phyloP scores from a whole-genome alignment of 2,888 invertebrate species.

The Leucozona laternaria region DNA sequence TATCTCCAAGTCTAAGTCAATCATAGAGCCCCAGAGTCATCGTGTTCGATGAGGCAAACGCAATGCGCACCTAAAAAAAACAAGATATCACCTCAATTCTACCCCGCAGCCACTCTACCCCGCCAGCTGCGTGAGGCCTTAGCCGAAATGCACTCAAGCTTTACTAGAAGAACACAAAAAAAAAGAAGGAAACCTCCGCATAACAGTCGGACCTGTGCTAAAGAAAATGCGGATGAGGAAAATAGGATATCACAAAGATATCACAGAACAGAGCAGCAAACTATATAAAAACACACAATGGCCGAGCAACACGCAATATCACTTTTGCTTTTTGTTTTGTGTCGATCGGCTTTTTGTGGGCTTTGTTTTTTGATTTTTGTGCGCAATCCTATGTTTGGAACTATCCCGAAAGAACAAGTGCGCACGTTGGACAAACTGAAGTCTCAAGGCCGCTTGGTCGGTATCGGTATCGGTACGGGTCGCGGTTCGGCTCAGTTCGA shows the following conservation, averaged over 20 bases:
- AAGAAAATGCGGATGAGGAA: slow-evolving; percentile 56
- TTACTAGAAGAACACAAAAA: neutral
- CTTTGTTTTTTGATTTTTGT: slow-evolving; percentile 2
- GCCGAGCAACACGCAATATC: slow-evolving; percentile 73
- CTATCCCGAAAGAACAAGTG: slow-evolving; percentile 70
- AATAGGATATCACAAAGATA: slow-evolving; percentile 49
- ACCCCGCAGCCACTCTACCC: neutral
- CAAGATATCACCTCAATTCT: slow-evolving; percentile 17
- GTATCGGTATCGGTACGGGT: neutral
- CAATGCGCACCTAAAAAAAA: slow-evolving; percentile 42
- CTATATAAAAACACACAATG: slow-evolving; percentile 37
- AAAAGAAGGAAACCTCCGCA: slow-evolving; percentile 8
- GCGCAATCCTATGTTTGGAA: slow-evolving; percentile 33
- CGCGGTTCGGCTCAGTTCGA: neutral
- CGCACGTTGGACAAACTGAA: slow-evolving; percentile 69
- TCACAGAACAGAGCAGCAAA: neutral
- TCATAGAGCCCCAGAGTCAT: slow-evolving; percentile 53
- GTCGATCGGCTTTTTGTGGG: slow-evolving; percentile 15
- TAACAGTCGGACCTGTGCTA: neutral
- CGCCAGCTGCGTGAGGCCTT: slow-evolving; percentile 50
- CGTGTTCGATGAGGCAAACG: slow-evolving; percentile 13
- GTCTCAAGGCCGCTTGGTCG: slow-evolving; percentile 64
- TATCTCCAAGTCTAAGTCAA: slow-evolving; percentile 62
- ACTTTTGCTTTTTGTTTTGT: slow-evolving; percentile 70
- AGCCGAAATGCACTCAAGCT: slow-evolving; percentile 40